Base-by-base conservation (phyloP, 2,113 vertebrate species). In the Azemiops feae region DNA sequence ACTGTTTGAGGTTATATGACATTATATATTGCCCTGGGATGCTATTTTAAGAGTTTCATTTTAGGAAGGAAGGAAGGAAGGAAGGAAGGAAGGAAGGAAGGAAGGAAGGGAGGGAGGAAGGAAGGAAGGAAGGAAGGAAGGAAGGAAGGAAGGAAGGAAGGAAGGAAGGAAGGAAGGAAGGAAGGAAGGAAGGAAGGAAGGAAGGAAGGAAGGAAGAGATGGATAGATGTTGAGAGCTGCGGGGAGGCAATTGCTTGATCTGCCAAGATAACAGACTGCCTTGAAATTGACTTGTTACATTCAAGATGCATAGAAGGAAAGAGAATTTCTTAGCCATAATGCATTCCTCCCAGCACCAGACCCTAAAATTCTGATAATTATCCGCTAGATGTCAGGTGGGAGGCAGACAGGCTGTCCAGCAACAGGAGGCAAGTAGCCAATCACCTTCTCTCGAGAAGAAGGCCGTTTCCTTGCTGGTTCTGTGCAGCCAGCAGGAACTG, bases 381-480 rank as follows among this genome's bases (percentile, higher is more conserved):
- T 25, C 54, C 57, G 39, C 91, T 90, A 90, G 93, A 39, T 34
- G 91, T 69, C 93, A 69, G 55, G 74, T 43, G 30, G 57, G 30
- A 58, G 6, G 39, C 30, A 52, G 34, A 27, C 10, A n/a, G 1
- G 45, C 34, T 8, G 57, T 91, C 57, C 89, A 34, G 92, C 92
- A 87, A 91, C 89, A 87, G 57, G 57, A 87, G 50, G 25, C 55
- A 91, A 45, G 25, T 39, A 60, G n/a, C 89, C 89, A 90, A 91
- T 93, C 89, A 23, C 23, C 18, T 88, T 88, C 50, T 85, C 10
- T 3, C 52, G 20, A 11, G 30, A 50, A 58, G 88, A 85, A 86
- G 12, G n/a, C 89, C n/a, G 54, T 27, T 85, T 53, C 64, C 43
- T 43, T 14, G 64, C 60, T 93, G 90, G 90, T 39, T 81, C 86